Conservation (phyloP, 2,888 invertebrate species). For the Napeogenes inachia region DNA sequence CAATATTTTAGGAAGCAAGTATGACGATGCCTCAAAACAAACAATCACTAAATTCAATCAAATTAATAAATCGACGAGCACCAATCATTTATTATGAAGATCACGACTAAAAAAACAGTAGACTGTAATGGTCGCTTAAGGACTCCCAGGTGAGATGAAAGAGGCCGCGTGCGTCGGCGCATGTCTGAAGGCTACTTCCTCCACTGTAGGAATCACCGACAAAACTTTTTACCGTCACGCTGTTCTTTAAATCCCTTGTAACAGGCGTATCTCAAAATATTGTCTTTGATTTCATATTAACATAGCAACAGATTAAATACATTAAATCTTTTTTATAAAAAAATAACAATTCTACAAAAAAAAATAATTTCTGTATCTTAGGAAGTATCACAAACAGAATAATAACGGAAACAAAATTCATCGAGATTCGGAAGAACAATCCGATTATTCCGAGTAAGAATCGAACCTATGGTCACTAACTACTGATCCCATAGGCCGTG, state of each 20-base stretch:
- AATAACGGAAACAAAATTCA: too few species aligned
- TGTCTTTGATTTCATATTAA: neutral
- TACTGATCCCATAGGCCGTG: too few species aligned
- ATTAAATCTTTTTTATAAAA: too few species aligned
- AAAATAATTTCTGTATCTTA: too few species aligned
- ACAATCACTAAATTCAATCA: conserved; percentile 51
- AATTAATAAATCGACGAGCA: conserved; percentile 60
- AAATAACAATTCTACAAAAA: too few species aligned
- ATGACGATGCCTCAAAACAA: conserved; percentile 47
- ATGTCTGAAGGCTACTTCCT: conserved; percentile 65
- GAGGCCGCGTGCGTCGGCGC: conserved; percentile 43
- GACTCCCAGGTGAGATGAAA: conserved; percentile 71
- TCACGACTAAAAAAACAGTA: conserved; percentile 24
- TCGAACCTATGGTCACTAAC: too few species aligned
- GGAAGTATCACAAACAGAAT: too few species aligned
- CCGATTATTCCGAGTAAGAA: too few species aligned
- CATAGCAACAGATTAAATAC: neutral
- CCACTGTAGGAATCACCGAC: conserved; percentile 22
- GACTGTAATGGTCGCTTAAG: conserved; percentile 40
- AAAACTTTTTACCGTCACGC: neutral
- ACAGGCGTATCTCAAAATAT: neutral
- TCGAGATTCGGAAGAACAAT: too few species aligned
- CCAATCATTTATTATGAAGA: conserved; percentile 69
- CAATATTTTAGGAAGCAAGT: neutral
- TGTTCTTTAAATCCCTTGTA: neutral